Percentiles rank a stretch among this genome's conserved stretches.
These are phyloP conservation scores for Oscheius sp. DNA, from an alignment of 2,888 invertebrate genomes.

Conservation along the genomic window DNA sequence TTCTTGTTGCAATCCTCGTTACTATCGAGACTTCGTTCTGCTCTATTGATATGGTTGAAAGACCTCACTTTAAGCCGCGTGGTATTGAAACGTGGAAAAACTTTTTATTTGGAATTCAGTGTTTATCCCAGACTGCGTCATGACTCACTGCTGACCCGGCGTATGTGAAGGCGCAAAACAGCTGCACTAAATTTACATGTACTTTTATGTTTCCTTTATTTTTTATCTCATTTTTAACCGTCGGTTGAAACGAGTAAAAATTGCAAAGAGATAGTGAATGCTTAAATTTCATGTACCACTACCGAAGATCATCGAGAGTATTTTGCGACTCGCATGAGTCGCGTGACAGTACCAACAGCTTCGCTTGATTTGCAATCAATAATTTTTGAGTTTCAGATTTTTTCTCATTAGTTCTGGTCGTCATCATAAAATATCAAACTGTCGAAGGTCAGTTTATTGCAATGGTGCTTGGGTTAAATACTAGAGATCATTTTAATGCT, in stretches of 20 bases:
- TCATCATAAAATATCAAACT: no score
- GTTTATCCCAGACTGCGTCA: background rate
- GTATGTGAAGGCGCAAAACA: constrained; percentile 6
- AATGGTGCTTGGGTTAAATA: no score
- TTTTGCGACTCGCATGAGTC: constrained; percentile 10
- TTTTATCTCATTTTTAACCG: background rate
- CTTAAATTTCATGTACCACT: background rate
- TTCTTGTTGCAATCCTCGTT: background rate
- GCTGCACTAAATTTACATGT: constrained; percentile 20
- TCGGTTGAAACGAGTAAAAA: no score
- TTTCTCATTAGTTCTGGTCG: background rate
- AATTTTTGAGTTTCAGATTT: constrained; percentile 14
- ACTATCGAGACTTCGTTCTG: background rate
- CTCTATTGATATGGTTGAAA: background rate
- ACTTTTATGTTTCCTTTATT: background rate
- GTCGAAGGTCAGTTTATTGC: no score
- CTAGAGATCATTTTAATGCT: no score
- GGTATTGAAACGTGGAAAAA: background rate
- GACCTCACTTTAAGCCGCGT: no score
- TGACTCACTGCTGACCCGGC: background rate
- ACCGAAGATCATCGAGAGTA: background rate
- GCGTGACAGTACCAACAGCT: constrained; percentile 22
- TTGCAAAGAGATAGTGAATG: no score
- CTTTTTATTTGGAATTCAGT: background rate
- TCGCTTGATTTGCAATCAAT: constrained; percentile 25